These are phyloP conservation scores for Asteroscopus sphinx DNA, from an alignment of 2,888 invertebrate genomes.

Conservation along the genomic window DNA sequence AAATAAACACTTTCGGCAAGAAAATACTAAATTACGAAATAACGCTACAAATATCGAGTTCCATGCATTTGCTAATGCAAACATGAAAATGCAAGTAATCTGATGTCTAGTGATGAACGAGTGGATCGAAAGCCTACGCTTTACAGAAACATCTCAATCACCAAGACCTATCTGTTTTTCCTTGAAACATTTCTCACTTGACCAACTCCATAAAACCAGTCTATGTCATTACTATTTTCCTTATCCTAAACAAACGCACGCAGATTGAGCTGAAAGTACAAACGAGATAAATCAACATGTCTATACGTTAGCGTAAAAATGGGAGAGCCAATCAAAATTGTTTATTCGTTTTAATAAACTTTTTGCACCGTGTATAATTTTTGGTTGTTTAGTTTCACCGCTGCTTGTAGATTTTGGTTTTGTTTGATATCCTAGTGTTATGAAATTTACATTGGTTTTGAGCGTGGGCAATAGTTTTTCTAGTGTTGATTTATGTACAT, in stretches of 20 bases:
- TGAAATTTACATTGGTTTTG: slow-evolving; percentile 4
- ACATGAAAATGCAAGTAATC: too few species aligned
- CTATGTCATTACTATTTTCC: slow-evolving; percentile 46
- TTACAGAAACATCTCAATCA: too few species aligned
- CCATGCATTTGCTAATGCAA: too few species aligned
- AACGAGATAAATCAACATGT: slow-evolving; percentile 52
- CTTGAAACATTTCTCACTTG: slow-evolving; percentile 5
- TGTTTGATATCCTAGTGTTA: background rate
- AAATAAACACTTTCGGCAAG: too few species aligned
- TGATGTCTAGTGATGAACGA: too few species aligned
- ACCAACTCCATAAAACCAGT: slow-evolving; percentile 13
- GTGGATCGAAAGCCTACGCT: too few species aligned
- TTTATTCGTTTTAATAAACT: slow-evolving; percentile 41
- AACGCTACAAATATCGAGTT: too few species aligned
- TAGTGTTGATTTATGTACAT: background rate
- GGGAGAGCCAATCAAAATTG: slow-evolving; percentile 48
- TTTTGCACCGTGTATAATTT: slow-evolving; percentile 31
- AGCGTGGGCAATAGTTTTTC: slow-evolving; percentile 1
- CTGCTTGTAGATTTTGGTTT: slow-evolving; percentile 1
- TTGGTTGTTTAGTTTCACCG: slow-evolving; percentile 16
- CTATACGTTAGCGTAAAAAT: slow-evolving; percentile 32
- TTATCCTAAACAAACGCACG: slow-evolving; percentile 58
- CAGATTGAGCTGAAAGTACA: slow-evolving; percentile 31
- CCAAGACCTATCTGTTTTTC: too few species aligned
- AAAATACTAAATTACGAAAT: too few species aligned